Evolutionary conservation across 2,888 invertebrate genomes (phyloP).

Genomic region (Ptilodon capucinus): DNA sequence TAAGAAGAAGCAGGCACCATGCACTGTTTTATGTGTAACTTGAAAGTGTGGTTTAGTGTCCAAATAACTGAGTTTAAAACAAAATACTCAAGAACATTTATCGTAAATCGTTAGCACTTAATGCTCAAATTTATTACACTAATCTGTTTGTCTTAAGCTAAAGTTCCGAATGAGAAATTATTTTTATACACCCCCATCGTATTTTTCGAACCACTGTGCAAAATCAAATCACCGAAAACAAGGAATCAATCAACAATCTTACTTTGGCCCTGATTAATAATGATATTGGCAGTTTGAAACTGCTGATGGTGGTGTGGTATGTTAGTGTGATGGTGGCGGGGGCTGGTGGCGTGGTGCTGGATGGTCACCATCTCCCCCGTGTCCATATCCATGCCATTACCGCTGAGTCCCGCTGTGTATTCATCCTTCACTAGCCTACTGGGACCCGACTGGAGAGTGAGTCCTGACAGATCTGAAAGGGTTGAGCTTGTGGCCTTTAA

Average conservation of each 20-base stretch:
- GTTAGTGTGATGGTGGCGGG: slow-evolving; percentile 70
- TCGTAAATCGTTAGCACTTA: no score
- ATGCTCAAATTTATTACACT: no score
- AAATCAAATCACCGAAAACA: slow-evolving; percentile 13
- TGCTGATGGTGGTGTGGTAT: slow-evolving; percentile 75
- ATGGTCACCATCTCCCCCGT: slow-evolving; percentile 76
- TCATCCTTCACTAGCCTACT: slow-evolving; percentile 96
- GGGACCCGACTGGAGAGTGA: slow-evolving; percentile 93
- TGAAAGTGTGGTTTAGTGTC: no score
- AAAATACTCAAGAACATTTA: no score
- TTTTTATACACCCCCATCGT: no score
- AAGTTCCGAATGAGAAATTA: no score
- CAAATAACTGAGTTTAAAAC: no score
- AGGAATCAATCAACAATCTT: slow-evolving; percentile 36
- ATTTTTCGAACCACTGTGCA: not conserved
- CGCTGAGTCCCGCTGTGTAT: slow-evolving; percentile 90
- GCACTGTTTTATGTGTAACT: no score
- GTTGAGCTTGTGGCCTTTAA: slow-evolving; percentile 23
- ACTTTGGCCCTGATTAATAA: slow-evolving; percentile 78
- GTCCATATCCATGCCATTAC: slow-evolving; percentile 83
- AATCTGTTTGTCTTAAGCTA: no score
- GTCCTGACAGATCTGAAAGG: slow-evolving; percentile 92
- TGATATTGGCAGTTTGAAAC: slow-evolving; percentile 72
- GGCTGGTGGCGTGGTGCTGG: slow-evolving; percentile 77
- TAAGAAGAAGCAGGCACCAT: no score